Base-by-base conservation (phyloP, 2,888 invertebrate species). In the Oxyteleia sp. region DNA sequence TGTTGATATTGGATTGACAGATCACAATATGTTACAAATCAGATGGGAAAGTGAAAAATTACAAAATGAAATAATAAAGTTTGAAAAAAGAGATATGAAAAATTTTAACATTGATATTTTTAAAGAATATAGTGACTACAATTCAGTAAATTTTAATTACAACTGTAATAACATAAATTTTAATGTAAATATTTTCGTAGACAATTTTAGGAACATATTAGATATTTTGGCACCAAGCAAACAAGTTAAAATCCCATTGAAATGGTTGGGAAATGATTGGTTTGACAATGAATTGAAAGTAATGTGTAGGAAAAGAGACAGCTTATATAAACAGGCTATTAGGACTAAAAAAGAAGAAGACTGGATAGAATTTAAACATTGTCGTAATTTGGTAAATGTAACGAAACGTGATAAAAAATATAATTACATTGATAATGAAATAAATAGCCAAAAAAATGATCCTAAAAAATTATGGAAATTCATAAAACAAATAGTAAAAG, bases 381-480 rank as follows among this genome's bases (percentile, higher is more conserved):
- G n/a, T n/a, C n/a, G n/a, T 8, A 11, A 35, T 35, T 35, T 5
- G 35, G n/a, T n/a, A 35, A 35, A 35, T 35, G 8, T 5, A 35
- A n/a, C n/a, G 2, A 35, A 35, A 11, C n/a, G 35, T 5, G 8
- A 35, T 8, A 35, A 35, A 35, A 35, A 35, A 8, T 2, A 35
- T 5, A 35, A 8, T 3, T 35, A 35, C n/a, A 5, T 35, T 35
- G n/a, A 35, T 41, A 4, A 41, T 13, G 15, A 41, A 41, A 41
- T 41, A 2, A 41, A 41, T 35, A 2, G 8, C 8, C 2, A 35
- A 2, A 35, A 35, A 41, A 15, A 41, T 15, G 7, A 41, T 41
- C n/a, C 41, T n/a, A 41, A 13, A 13, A n/a, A 41, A 1, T 41
- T 41, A 41, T 41, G 41, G n/a, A 41, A 41, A 41, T 13, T 41